These are phyloP conservation scores for Valencia hispanica DNA, from an alignment of 2,797 vertebrate species.

Conservation along the genomic window DNA sequence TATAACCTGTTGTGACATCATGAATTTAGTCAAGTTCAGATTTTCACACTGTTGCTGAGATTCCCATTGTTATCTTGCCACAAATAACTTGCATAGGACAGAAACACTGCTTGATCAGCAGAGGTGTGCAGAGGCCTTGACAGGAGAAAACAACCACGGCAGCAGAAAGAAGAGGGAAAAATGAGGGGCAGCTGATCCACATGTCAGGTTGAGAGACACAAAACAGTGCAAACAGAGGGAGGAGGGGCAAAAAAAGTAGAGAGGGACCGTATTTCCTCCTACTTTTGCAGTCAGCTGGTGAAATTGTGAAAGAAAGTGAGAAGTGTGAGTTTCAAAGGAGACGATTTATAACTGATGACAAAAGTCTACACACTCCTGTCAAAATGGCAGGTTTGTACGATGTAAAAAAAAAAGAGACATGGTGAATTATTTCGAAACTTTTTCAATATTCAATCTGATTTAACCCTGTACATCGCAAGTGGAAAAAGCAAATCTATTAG, in stretches of 20 bases:
- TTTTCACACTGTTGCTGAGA: neutral
- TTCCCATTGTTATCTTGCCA: neutral
- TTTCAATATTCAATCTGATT: too few species aligned
- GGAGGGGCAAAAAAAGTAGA: neutral
- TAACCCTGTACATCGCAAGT: too few species aligned
- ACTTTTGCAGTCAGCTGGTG: neutral
- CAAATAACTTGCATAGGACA: slow-evolving; percentile 37
- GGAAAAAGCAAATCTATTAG: too few species aligned
- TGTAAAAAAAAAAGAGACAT: neutral
- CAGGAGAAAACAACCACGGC: slow-evolving; percentile 30
- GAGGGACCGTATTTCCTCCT: neutral
- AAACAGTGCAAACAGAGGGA: neutral
- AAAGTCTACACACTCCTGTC: neutral
- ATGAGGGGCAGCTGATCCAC: slow-evolving; percentile 36
- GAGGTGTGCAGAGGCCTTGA: slow-evolving; percentile 36
- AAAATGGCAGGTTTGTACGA: neutral
- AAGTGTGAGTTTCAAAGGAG: neutral
- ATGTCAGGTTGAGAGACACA: slow-evolving; percentile 9
- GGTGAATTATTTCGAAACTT: too few species aligned
- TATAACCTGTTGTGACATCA: slow-evolving; percentile 3
- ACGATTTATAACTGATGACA: neutral
- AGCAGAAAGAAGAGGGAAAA: slow-evolving; percentile 55
- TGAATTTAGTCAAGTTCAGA: neutral
- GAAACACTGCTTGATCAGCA: slow-evolving; percentile 59
- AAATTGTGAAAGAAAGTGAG: neutral